Percentiles rank a stretch among this genome's conserved stretches.
Conservation (phyloP, 2,113 vertebrate genomes). For the Furnarius figulus region DNA sequence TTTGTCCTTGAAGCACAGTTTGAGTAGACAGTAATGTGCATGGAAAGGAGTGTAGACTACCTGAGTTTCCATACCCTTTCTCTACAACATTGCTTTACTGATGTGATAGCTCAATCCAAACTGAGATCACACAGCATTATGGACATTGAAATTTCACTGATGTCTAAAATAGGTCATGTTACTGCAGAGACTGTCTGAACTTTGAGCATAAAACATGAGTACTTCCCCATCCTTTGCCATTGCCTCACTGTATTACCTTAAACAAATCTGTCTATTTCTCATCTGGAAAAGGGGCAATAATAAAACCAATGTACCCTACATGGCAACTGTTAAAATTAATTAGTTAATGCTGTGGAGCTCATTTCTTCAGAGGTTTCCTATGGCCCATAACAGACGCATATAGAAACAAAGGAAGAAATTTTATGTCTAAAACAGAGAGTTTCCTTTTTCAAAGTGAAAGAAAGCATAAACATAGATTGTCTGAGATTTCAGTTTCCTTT, state of each 20-base stretch:
- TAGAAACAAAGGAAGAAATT: not conserved
- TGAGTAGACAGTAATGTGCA: not conserved
- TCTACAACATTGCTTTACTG: not conserved
- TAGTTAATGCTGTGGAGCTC: not conserved
- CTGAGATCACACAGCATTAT: not conserved
- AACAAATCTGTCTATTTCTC: not conserved
- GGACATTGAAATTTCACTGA: not conserved
- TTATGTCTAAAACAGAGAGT: not conserved
- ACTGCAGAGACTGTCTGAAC: not conserved
- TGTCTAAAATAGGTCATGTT: not conserved
- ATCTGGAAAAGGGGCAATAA: not conserved
- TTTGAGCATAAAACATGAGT: not conserved
- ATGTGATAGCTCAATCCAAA: not conserved
- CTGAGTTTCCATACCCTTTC: not conserved
- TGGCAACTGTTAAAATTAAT: constrained; percentile 11
- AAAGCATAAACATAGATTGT: not conserved
- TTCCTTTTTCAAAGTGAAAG: not conserved
- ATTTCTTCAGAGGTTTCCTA: not conserved
- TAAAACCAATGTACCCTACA: not conserved
- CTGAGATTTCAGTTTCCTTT: constrained; percentile 13
- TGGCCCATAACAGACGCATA: not conserved
- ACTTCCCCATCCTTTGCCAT: not conserved
- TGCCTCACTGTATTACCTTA: not conserved
- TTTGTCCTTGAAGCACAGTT: not conserved
- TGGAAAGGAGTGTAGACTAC: not conserved